Conservation (phyloP, 35 echinoderm and acorn worm species). For the Anneissia japonica region DNA sequence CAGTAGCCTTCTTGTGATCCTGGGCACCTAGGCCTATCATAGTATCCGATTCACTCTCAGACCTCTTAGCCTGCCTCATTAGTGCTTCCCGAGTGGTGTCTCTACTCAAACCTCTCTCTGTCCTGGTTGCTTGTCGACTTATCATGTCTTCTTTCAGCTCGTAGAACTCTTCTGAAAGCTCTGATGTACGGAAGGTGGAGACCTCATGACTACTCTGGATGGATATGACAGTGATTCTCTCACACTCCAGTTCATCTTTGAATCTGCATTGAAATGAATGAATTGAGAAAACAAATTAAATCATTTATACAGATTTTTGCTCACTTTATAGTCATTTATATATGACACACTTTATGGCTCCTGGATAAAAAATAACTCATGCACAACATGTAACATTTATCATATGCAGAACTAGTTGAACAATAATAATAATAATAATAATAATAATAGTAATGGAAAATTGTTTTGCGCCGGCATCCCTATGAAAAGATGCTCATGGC, state of each 20-base stretch:
- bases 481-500: no score
- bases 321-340: no score
- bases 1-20: conserved; percentile 74
- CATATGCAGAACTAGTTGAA: no score
- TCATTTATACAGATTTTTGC: no score
- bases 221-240: conserved; percentile 71
- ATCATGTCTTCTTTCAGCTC: conserved; percentile 52
- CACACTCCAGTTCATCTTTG: conserved; percentile 81
- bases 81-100: conserved; percentile 56
- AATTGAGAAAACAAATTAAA: not conserved
- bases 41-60: conserved; percentile 34
- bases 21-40: conserved; percentile 21
- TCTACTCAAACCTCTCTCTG: conserved; percentile 61
- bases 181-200: conserved; percentile 64
- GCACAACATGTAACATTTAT: no score
- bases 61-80: conserved; percentile 28
- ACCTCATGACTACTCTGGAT: conserved; percentile 62
- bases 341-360: no score
- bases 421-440: no score
- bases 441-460: no score
- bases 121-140: conserved; percentile 50
- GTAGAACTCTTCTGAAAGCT: conserved; percentile 65
- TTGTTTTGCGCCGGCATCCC: no score
- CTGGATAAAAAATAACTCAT: no score
- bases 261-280: conserved; percentile 46